Evolutionary conservation across 2,888 invertebrate genomes (phyloP), one percentile per base, ranked within the genome.

Genomic region (Chorisops tibialis): DNA sequence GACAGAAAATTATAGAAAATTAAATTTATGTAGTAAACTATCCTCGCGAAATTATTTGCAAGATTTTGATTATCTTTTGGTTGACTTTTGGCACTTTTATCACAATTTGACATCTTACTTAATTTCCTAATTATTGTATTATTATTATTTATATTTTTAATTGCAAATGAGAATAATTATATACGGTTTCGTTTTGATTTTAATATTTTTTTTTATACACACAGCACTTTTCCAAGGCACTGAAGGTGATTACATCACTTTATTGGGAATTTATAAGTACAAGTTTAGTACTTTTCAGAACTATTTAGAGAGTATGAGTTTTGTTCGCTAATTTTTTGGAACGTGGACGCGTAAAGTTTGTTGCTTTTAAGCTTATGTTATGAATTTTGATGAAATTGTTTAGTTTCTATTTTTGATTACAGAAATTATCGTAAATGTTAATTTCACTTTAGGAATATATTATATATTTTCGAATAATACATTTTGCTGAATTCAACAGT

Each of bases 51-150:
- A 21, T 5, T 14, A 24, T 48, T 16, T 19, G 19, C n/a, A 19
- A 19, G 51, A 54, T 14, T 7, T 59, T 48, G 7, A 14, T 50
- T 39, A 30, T 30, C 18, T 18, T 51, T 41, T 45, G 2, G 22
- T 43, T 47, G 38, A 54, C n/a, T 60, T 48, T 64, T 63, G 67
- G 65, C 67, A 67, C 65, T 67, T 51, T 59, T 64, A 67, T 67
- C 67, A 67, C 67, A 67, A 65, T 65, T 49, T 22, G 62, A 62
- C 67, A 67, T 67, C 60, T 66, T 67, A 65, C 51, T 65, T 48
- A n/a, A n/a, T n/a, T n/a, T n/a, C n/a, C n/a, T 41, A 39, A 39
- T 62, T 41, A 16, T 37, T 47, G n/a, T n/a, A 58, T 37, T 56
- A 37, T 56, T 63, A 39, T 41, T 18, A 19, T 62, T 54, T 47